Conservation (phyloP, 1,140 invertebrate genomes). For the Brachionus paranguensis region DNA sequence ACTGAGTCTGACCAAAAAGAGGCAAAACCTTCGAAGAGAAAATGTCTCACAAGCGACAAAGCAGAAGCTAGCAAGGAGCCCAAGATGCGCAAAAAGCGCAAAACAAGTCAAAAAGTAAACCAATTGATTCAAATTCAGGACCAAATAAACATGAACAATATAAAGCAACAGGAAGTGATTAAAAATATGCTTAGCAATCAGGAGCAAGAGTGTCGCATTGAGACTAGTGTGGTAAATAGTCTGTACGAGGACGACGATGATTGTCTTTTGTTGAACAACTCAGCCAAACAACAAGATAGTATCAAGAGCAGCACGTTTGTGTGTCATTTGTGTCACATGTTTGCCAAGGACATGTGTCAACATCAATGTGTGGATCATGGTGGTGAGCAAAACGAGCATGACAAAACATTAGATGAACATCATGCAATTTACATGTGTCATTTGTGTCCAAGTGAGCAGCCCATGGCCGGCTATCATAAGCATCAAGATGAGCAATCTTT, state of each 20-base stretch:
- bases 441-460: neutral
- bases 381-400: neutral
- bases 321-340: neutral
- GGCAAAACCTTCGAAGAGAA: neutral
- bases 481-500: neutral
- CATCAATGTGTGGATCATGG: neutral
- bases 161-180: slow-evolving; percentile 11
- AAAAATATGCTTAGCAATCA: neutral
- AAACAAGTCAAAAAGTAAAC: slow-evolving; percentile 30
- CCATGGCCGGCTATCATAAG: neutral
- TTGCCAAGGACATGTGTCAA: neutral
- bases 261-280: neutral
- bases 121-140: slow-evolving; percentile 13
- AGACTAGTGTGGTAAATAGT: slow-evolving; percentile 32
- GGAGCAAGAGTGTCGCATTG: neutral
- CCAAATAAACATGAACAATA: slow-evolving; percentile 3
- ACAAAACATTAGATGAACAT: neutral
- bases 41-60: neutral
- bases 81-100: neutral
- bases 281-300: neutral
- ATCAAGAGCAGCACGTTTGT: neutral
- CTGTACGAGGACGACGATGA: neutral
- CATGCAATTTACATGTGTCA: neutral
- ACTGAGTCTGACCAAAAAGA: neutral
- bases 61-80: neutral